A percentile compares a stretch with the other conserved stretches of the same genome.
phyloP scores from a whole-genome alignment of 2,797 vertebrate genomes.

The Erithacus rubecula region DNA sequence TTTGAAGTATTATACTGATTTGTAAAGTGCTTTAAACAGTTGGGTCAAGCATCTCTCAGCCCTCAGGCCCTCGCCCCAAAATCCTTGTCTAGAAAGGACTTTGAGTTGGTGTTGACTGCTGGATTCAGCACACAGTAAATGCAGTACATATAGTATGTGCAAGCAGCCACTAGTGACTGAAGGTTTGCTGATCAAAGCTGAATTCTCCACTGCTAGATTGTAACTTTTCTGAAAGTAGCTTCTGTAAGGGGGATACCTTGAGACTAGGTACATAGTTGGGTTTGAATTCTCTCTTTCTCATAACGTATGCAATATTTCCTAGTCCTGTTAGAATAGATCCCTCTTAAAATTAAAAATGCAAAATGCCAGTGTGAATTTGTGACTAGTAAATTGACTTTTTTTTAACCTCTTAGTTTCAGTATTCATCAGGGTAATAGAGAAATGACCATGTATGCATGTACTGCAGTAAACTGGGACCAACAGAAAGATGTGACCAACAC shows the following conservation, averaged over 20 bases:
- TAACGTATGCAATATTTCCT: background rate
- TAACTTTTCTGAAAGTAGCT: background rate
- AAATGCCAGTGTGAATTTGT: background rate
- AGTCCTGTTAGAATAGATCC: background rate
- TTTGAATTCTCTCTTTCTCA: background rate
- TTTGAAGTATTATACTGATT: background rate
- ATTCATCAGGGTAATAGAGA: background rate
- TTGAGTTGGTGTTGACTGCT: background rate
- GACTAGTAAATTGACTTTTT: background rate
- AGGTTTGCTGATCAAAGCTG: background rate
- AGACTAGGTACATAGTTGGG: accelerated
- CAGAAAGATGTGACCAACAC: background rate
- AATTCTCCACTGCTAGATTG: background rate
- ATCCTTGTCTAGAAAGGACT: background rate
- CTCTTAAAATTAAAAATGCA: background rate
- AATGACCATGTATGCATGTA: background rate
- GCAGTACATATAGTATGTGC: accelerated
- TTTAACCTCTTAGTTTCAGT: background rate
- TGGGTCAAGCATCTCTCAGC: background rate
- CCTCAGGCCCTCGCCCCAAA: background rate
- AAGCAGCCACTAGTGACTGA: background rate
- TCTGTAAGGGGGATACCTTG: background rate
- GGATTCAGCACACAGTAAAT: background rate
- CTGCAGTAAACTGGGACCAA: background rate
- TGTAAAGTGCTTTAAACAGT: background rate